Conservation (phyloP, 2,797 vertebrate species). For the Gymnothorax reevesii region DNA sequence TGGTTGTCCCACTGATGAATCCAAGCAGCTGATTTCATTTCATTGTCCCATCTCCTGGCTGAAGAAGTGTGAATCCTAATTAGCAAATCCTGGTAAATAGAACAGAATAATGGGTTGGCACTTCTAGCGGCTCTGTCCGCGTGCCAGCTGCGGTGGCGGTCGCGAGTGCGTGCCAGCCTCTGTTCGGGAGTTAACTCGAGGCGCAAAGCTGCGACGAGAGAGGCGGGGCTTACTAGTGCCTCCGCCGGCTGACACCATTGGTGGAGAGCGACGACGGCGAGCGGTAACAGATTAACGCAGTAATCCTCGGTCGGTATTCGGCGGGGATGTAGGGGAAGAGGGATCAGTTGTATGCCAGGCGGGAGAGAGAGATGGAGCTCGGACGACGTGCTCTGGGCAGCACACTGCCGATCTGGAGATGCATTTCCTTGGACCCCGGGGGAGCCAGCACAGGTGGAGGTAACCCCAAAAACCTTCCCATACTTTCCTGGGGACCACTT, state of each 20-base stretch:
- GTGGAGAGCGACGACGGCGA: conserved; percentile 6
- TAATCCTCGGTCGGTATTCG: conserved; percentile 63
- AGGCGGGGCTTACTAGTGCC: conserved; percentile 57
- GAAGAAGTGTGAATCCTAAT: too few species aligned
- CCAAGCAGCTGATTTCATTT: too few species aligned
- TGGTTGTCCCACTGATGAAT: too few species aligned
- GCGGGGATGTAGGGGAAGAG: conserved; percentile 71
- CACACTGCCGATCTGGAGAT: conserved; percentile 68
- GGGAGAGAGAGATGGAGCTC: conserved; percentile 56
- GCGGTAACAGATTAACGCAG: conserved; percentile 62
- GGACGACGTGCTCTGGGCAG: conserved; percentile 47
- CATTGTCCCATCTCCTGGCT: too few species aligned
- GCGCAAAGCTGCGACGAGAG: conserved; percentile 18
- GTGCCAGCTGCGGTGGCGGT: not conserved
- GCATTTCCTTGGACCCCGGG: conserved; percentile 56
- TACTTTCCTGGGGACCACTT: not conserved
- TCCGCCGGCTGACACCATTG: conserved; percentile 25
- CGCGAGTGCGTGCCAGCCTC: conserved; percentile 25
- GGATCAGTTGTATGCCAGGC: conserved; percentile 64
- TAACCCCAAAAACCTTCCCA: conserved; percentile 35
- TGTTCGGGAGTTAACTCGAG: not conserved
- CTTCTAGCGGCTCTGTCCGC: not conserved
- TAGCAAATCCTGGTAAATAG: too few species aligned
- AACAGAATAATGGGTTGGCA: not conserved
- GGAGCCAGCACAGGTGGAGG: conserved; percentile 54